phyloP scores from a whole-genome alignment of 2,797 vertebrate species.

The Pseudochromis fuscus region DNA sequence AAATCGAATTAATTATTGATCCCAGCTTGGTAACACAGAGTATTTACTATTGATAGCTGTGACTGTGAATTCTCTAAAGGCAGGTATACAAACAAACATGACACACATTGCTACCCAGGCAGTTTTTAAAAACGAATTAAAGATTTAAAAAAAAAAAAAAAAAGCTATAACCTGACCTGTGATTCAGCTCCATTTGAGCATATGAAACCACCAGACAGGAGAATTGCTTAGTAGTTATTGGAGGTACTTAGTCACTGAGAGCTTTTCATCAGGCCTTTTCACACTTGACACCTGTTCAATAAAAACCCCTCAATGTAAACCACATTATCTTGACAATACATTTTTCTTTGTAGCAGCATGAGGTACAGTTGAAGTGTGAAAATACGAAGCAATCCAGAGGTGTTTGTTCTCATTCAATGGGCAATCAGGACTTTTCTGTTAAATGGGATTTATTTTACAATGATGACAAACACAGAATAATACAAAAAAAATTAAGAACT shows the following conservation, averaged over 20 bases:
- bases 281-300: conserved; percentile 59
- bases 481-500: background rate
- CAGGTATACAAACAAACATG: conserved; percentile 22
- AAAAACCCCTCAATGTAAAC: conserved; percentile 40
- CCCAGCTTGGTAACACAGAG: conserved; percentile 19
- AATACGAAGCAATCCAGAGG: conserved; percentile 3
- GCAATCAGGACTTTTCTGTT: conserved; percentile 20
- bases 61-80: conserved; percentile 29
- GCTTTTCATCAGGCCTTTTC: conserved; percentile 57
- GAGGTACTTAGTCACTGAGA: conserved; percentile 50
- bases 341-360: conserved; percentile 17
- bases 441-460: conserved; percentile 11
- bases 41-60: conserved; percentile 24
- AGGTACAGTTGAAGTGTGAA: conserved; percentile 15
- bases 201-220: conserved; percentile 33
- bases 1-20: conserved; percentile 50
- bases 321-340: conserved; percentile 29
- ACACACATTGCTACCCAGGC: conserved; percentile 1
- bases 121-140: conserved; percentile 7
- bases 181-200: conserved; percentile 28
- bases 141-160: no score
- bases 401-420: conserved; percentile 26
- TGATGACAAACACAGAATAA: background rate
- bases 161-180: conserved; percentile 6
- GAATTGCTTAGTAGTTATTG: conserved; percentile 35